Base-by-base conservation (phyloP, 2,113 vertebrate genomes). In the Rafetus swinhoei region DNA sequence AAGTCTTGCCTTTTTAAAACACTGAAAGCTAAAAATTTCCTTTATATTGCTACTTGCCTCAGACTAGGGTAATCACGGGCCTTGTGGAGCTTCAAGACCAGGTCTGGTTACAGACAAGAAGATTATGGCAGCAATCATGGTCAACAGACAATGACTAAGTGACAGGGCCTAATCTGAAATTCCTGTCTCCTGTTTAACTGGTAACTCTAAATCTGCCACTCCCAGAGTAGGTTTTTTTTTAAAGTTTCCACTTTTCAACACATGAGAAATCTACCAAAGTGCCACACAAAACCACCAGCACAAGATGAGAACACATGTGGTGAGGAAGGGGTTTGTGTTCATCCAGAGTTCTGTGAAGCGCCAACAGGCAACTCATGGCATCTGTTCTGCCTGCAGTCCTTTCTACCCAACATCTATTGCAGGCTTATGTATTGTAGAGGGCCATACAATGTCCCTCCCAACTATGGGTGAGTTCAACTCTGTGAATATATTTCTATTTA, bases 161-260 rank as follows among this genome's bases (percentile, higher is more conserved):
- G 12, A 50, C 22, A 14, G 50, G 45, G 39, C 24, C 74, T 77
- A 50, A 77, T 77, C 39, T 50, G 39, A 72, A 19, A 18, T 72
- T 16, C n/a, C 65, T 35, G 21, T 19, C 65, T 35, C n/a, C 32
- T 72, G 18, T 19, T 35, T 35, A 74, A 77, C 22, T 50, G 24
- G 22, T 25, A 25, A 50, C 21, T 50, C 74, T 13, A 11, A 77
- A 50, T 77, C 5, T 50, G 74, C 35, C 39, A 77, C 12, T 6
- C 1, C 7, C 24, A 65, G 1, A 1, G 2, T 3, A 5, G 81
- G 2, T 1, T 2, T 1, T 2, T 6, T 87, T 79, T 27, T 87
- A 24, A 45, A 39, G 22, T 57, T n/a, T 21, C 9, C 16, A 65
- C 27, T 7, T 77, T 1, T 1, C 16, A 84, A 27, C n/a, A 79